Evolutionary conservation across 2,888 invertebrate genomes (phyloP).

Genomic region (Aspidiotus rigidus): DNA sequence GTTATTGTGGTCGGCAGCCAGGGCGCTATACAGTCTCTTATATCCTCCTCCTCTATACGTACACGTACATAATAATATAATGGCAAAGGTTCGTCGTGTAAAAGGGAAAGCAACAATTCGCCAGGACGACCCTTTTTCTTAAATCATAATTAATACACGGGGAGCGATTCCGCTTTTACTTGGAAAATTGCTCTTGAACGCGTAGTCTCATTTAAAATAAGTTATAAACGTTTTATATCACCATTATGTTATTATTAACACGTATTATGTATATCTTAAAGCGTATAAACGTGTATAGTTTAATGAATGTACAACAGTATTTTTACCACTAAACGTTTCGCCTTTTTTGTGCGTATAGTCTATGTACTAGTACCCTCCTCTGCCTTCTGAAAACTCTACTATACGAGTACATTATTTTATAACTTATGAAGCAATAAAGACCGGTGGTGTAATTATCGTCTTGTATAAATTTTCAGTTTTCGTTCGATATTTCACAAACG

Average conservation of each 20-base stretch:
- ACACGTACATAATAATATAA: no score
- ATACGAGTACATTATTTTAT: not conserved
- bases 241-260: constrained; percentile 32
- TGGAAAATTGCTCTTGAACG: constrained; percentile 4
- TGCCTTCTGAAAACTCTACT: not conserved
- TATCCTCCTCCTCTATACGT: no score
- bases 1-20: constrained; percentile 22
- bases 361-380: no score
- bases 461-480: constrained; percentile 1
- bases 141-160: constrained; percentile 27
- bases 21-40: not conserved
- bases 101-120: not conserved
- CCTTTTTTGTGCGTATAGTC: not conserved
- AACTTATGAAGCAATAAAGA: constrained; percentile 12
- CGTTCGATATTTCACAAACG: no score
- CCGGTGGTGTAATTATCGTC: not conserved
- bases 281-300: constrained; percentile 15
- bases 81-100: not conserved
- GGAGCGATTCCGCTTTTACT: constrained; percentile 6
- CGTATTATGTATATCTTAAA: constrained; percentile 22
- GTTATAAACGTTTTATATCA: constrained; percentile 32
- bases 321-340: constrained; percentile 29
- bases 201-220: constrained; percentile 29
- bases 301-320: not conserved
- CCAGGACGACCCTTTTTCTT: constrained; percentile 25